Evolutionary conservation across 2,113 vertebrate genomes (phyloP), one percentile per base, ranked within the genome.

Genomic region (Centrocercus urophasianus): DNA sequence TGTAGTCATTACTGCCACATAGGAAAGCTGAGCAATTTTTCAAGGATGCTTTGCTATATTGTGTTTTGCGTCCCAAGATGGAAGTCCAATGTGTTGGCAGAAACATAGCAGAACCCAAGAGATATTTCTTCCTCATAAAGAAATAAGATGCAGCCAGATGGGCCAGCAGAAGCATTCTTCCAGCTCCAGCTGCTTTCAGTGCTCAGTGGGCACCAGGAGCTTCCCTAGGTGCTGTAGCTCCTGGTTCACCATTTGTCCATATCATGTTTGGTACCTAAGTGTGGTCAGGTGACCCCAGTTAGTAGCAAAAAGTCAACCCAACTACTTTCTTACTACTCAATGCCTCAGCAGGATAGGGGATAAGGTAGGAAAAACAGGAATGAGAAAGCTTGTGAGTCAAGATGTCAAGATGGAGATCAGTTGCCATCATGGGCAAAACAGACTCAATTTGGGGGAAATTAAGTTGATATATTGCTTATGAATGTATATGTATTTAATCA

Each of bases 21-120:
- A 95, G 27, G 20, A 95, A 60, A 93, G 47, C 86, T 93, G 88
- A 66, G 86, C 76, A 43, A 36, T 83, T 90, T 88, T 86, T 94
- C 72, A 86, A 52, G 69, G 56, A 81, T 93, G 57, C 28, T 91
- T 93, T 88, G 34, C 79, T 94, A 38, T 83, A 77, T 72, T 81
- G 69, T 13, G 3, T 90, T 90, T 91, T 96, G 69, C 86, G 13
- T 88, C 93, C 90, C 90, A 94, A 52, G 93, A 63, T 81, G 83
- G 83, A 91, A 88, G 72, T 80, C 50, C 86, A 89, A 86, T 42
- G 42, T 67, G 24, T 50, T 83, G 83, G 72, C 74, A 95, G 86
- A 86, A 90, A 83, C 77, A 77, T 83, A 60, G 42, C 76, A 78
- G 83, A 77, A n/a, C 90, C 60, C 69, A 34, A 66, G 83, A 83